phyloP scores from a whole-genome alignment of 2,888 invertebrate genomes.

The Tipula lateralis region DNA sequence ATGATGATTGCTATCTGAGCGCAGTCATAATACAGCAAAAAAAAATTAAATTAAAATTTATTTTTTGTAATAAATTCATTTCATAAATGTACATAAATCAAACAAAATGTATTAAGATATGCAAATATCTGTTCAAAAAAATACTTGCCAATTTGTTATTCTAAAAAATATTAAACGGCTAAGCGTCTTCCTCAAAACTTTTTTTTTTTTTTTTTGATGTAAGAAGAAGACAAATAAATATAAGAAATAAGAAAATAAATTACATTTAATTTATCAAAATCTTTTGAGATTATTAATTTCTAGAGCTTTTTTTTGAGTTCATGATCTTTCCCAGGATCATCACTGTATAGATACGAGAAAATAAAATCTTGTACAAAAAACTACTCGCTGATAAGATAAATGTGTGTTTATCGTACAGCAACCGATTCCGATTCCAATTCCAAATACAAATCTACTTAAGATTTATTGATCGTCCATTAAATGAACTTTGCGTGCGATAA shows the following conservation, averaged over 20 bases:
- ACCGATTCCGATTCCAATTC: not conserved
- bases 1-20: not conserved
- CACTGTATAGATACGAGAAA: not conserved
- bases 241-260: constrained; percentile 26
- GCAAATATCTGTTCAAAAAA: constrained; percentile 14
- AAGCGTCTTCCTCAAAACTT: not conserved
- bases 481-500: not conserved
- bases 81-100: constrained; percentile 25
- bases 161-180: not conserved
- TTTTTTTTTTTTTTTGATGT: no score
- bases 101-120: constrained; percentile 25
- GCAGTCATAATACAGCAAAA: not conserved
- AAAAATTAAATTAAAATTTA: constrained; percentile 12
- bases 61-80: constrained; percentile 12
- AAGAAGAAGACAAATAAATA: constrained; percentile 19
- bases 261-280: constrained; percentile 28
- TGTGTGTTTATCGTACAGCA: not conserved
- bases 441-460: no score
- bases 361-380: not conserved
- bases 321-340: constrained; percentile 13
- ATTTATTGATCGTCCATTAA: not conserved
- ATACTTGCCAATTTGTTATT: constrained; percentile 28
- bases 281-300: constrained; percentile 4
- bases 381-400: not conserved
- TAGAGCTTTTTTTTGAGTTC: not conserved